Evolutionary conservation across 2,113 vertebrate genomes (phyloP).

Genomic region (Colistium nudipinnis): DNA sequence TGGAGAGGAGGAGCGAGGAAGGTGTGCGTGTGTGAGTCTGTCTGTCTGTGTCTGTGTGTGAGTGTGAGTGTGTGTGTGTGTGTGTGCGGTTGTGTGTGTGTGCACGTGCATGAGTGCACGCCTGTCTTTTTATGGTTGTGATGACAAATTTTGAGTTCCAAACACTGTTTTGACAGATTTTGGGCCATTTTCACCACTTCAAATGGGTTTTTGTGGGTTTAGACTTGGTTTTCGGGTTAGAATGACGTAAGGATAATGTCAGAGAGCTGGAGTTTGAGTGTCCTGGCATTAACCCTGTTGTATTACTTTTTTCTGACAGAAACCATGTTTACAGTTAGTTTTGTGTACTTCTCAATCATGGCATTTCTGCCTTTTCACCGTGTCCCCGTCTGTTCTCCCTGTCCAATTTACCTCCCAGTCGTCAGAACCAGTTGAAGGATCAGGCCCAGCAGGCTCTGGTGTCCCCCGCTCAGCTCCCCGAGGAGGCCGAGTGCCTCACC

Average conservation of each 20-base stretch:
- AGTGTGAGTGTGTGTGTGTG: conserved; percentile 19
- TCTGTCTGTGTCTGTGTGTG: conserved; percentile 4
- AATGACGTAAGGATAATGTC: too few relatives aligned
- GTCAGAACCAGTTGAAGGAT: conserved; percentile 93
- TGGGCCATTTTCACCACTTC: too few relatives aligned
- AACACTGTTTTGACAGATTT: too few relatives aligned
- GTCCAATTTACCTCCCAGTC: conserved; percentile 73
- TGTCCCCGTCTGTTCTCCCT: not conserved
- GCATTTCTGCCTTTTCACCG: conserved; percentile 2
- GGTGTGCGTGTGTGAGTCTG: not conserved
- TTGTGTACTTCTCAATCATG: not conserved
- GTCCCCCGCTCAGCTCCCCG: conserved; percentile 88
- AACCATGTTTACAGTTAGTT: conserved; percentile 27
- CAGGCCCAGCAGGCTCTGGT: conserved; percentile 87
- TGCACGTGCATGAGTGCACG: too few relatives aligned
- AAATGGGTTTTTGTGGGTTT: too few relatives aligned
- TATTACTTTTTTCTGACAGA: not conserved
- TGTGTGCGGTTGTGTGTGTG: too few relatives aligned
- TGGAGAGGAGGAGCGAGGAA: not conserved
- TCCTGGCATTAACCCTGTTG: conserved; percentile 19
- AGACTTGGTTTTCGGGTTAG: too few relatives aligned
- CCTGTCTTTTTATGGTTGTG: too few relatives aligned
- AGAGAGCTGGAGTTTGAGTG: conserved; percentile 18
- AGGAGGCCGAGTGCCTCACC: conserved; percentile 94
- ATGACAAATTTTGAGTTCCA: too few relatives aligned